Percentiles rank a stretch among this genome's conserved stretches.
phyloP scores from a whole-genome alignment of 1,140 invertebrate species.

The Drosophila willistoni region DNA sequence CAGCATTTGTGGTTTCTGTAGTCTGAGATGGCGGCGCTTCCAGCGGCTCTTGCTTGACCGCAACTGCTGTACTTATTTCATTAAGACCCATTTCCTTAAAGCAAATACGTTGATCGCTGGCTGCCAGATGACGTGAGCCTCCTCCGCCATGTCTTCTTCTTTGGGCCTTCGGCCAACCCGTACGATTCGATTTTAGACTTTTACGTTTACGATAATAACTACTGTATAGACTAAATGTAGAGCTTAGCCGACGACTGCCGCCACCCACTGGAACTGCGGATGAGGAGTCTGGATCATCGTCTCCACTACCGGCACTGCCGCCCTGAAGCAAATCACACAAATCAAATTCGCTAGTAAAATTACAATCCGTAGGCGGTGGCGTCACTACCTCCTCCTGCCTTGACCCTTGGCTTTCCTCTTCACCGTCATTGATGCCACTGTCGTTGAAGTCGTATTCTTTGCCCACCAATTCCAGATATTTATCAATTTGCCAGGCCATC shows the following conservation, averaged over 20 bases:
- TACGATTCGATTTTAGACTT: conserved; percentile 84
- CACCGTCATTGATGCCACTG: conserved; percentile 1
- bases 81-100: conserved; percentile 48
- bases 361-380: conserved; percentile 71
- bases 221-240: conserved; percentile 49
- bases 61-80: conserved; percentile 21
- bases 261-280: conserved; percentile 10
- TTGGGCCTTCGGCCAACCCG: conserved; percentile 87
- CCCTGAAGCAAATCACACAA: conserved; percentile 63
- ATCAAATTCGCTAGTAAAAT: conserved; percentile 77
- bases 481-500: conserved; percentile 71
- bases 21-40: conserved; percentile 4
- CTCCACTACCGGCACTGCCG: conserved; percentile 52
- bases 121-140: conserved; percentile 21
- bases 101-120: conserved; percentile 48
- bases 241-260: conserved; percentile 41
- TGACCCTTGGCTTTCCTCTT: background rate
- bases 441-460: conserved; percentile 57
- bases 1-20: background rate
- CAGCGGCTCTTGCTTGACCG: conserved; percentile 12
- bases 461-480: conserved; percentile 60
- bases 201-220: conserved; percentile 74
- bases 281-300: conserved; percentile 42
- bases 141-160: conserved; percentile 46
- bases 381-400: conserved; percentile 31